Base-by-base conservation (phyloP, 2,113 vertebrate genomes). In the Thunnus maccoyii region DNA sequence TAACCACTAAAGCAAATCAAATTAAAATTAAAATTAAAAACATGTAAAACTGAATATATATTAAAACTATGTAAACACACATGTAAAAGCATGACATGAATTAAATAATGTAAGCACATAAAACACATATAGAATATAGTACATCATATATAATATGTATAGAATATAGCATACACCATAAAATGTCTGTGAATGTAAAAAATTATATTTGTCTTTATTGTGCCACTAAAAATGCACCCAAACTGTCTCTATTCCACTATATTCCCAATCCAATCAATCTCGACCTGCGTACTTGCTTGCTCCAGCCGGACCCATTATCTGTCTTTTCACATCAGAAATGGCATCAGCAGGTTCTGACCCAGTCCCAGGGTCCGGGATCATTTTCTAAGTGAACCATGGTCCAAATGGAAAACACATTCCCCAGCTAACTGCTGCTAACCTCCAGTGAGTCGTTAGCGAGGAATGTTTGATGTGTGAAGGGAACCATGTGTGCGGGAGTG, bases 351-450 rank as follows among this genome's bases (percentile, higher is more conserved):
- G 81, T 61, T 88, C 57, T 80, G 84, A 85, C 72, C 76, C 58
- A 20, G 68, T 61, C 67, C 70, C n/a, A 15, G 52, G 10, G 5
- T 51, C 62, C 20, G 14, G 20, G 73, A 78, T 83, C 72, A 71
- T 65, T 72, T 89, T 80, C 82, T 63, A 15, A 60, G 46, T 89
- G 78, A 83, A 68, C 63, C 30, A 0, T 18, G 73, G 44, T 78
- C 73, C 63, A 86, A 88, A 93, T 81, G 78, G 84, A 75, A 94
- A 92, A 91, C 89, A 89, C 85, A 90, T 90, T 92, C 48, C 58
- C 46, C 12, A 30, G 74, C 63, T 75, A 52, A 75, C 41, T 72
- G 76, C 70, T 69, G 78, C 84, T 82, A 90, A 88, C 86, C 92
- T 89, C 87, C 76, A 88, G 86, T 78, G 90, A 83, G 86, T 87